Conservation (phyloP, 1,140 invertebrate genomes). For the Harlomillsia oculata region DNA sequence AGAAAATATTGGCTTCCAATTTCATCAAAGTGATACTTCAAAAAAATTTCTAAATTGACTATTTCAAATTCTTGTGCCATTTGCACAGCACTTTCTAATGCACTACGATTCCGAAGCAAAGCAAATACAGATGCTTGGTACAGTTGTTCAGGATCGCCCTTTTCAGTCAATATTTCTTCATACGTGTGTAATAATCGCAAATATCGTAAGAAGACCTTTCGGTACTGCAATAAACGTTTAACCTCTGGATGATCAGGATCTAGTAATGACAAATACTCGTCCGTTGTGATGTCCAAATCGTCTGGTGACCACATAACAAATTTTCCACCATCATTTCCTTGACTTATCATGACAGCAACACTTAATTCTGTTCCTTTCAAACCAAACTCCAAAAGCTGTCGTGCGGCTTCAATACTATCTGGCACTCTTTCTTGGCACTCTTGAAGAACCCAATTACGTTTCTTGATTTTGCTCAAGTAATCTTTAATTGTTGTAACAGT, state of each 20-base stretch:
- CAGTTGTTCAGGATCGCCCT: not conserved
- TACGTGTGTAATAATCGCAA: slow-evolving; percentile 56
- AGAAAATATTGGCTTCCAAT: slow-evolving; percentile 56
- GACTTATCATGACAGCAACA: slow-evolving; percentile 47
- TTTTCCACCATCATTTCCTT: slow-evolving; percentile 39
- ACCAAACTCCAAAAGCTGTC: slow-evolving; percentile 63
- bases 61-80: slow-evolving; percentile 53
- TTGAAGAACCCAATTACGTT: slow-evolving; percentile 69
- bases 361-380: slow-evolving; percentile 57
- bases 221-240: slow-evolving; percentile 49
- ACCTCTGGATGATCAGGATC: slow-evolving; percentile 44
- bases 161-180: slow-evolving; percentile 41
- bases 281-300: slow-evolving; percentile 27
- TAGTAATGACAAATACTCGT: slow-evolving; percentile 36
- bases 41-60: slow-evolving; percentile 53
- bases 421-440: slow-evolving; percentile 69
- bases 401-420: slow-evolving; percentile 58
- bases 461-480: slow-evolving; percentile 68
- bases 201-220: slow-evolving; percentile 52
- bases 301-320: slow-evolving; percentile 36
- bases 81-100: slow-evolving; percentile 50
- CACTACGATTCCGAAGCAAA: slow-evolving; percentile 48
- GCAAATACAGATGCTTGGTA: not conserved
- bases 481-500: slow-evolving; percentile 62
- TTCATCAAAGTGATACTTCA: slow-evolving; percentile 58